phyloP scores from a whole-genome alignment of 2,888 invertebrate species.

The Strigamia transsilvanica region DNA sequence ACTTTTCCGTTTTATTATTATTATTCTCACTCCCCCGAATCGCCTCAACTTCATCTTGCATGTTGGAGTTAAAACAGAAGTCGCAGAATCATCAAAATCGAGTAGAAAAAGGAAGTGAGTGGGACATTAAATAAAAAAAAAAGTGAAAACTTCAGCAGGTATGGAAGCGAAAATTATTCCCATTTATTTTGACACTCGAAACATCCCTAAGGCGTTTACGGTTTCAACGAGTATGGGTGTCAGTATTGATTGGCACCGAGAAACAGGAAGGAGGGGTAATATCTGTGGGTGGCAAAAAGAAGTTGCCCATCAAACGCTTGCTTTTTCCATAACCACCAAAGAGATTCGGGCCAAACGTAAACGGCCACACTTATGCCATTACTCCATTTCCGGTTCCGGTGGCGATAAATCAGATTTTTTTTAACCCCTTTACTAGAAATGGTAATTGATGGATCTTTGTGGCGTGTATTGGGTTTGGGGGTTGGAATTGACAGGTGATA shows the following conservation, averaged over 20 bases:
- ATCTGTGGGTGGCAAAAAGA: conserved; percentile 17
- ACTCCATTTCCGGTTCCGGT: not conserved
- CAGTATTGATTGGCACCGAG: conserved; percentile 10
- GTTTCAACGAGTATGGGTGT: not conserved
- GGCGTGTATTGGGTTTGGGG: not conserved
- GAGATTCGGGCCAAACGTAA: not conserved
- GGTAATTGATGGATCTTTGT: not conserved
- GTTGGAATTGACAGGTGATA: not conserved
- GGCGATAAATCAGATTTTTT: not conserved
- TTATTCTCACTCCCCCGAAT: not conserved
- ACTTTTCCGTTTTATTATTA: not conserved
- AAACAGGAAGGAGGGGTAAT: not conserved
- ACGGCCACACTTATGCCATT: not conserved
- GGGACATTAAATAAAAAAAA: not conserved
- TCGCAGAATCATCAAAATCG: conserved; percentile 3
- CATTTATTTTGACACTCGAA: not conserved
- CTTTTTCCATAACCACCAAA: not conserved
- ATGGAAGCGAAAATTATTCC: not conserved
- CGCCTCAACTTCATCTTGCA: not conserved
- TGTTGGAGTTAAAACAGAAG: not conserved
- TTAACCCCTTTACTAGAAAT: not conserved
- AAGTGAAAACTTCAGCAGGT: conserved; percentile 15
- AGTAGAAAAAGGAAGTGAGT: not conserved
- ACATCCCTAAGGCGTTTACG: not conserved
- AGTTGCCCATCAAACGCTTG: not conserved